Evolutionary conservation across 2,888 invertebrate genomes (phyloP).

Genomic region (Chesias legatella): DNA sequence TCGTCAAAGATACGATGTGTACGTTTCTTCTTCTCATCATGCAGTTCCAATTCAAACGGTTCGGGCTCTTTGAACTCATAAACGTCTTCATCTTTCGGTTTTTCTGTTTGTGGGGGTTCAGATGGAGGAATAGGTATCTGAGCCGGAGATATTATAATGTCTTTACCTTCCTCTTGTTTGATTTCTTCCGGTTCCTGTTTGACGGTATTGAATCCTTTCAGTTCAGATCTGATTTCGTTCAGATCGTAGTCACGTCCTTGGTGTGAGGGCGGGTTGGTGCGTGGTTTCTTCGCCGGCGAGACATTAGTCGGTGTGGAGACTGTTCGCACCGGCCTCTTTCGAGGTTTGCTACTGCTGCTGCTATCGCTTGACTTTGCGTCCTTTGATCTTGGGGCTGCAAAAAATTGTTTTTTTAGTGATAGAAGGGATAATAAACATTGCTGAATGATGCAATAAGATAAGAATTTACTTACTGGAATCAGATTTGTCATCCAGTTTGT

Average conservation of each 20-base stretch:
- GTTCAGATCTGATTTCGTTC: constrained; percentile 90
- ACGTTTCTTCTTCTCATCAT: constrained; percentile 78
- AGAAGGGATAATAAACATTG: too few species aligned
- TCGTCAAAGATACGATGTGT: constrained; percentile 76
- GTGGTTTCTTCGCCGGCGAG: constrained; percentile 62
- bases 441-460: background rate
- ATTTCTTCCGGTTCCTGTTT: constrained; percentile 68
- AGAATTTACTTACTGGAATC: constrained; percentile 44
- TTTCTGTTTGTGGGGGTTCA: constrained; percentile 52
- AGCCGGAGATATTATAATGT: constrained; percentile 30
- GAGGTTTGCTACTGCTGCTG: constrained; percentile 63
- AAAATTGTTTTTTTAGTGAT: constrained; percentile 7
- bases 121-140: constrained; percentile 32
- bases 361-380: constrained; percentile 68
- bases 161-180: constrained; percentile 58
- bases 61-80: constrained; percentile 95
- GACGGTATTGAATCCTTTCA: constrained; percentile 86
- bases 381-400: constrained; percentile 57
- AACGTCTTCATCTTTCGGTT: constrained; percentile 81
- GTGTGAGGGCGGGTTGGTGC: constrained; percentile 46
- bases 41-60: constrained; percentile 90
- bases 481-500: constrained; percentile 64
- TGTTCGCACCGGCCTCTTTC: constrained; percentile 61
- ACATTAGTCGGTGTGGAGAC: constrained; percentile 54
- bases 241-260: constrained; percentile 87